A percentile compares a stretch with the other conserved stretches of the same genome.
These are phyloP conservation scores for Pheosia tremula DNA, from an alignment of 2,888 invertebrate species.

Conservation along the genomic window DNA sequence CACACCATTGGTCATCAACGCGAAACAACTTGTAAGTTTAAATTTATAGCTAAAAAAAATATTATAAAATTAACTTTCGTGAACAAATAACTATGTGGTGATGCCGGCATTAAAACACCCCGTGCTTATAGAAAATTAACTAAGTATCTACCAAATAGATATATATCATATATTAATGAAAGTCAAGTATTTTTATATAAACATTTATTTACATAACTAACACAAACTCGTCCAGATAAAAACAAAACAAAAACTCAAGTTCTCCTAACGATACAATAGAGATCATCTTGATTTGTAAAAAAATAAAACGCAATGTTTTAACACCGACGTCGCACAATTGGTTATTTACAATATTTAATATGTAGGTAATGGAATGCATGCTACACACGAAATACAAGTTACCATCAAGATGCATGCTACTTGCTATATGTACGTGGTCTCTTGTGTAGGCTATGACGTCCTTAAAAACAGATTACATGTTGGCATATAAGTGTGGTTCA, in stretches of 20 bases:
- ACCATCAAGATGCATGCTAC: too few relatives aligned
- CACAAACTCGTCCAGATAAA: conserved; percentile 36
- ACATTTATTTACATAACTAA: conserved; percentile 59
- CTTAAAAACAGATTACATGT: too few relatives aligned
- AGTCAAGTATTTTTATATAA: conserved; percentile 39
- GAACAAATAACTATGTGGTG: conserved; percentile 53
- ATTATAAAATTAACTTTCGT: conserved; percentile 9
- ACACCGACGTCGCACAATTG: conserved; percentile 69
- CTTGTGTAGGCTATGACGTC: too few relatives aligned
- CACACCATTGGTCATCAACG: too few relatives aligned
- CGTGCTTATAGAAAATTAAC: conserved; percentile 13
- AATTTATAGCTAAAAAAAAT: not conserved
- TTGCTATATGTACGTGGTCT: too few relatives aligned
- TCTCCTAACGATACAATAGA: conserved; percentile 31
- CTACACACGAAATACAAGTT: too few relatives aligned
- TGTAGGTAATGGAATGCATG: not conserved
- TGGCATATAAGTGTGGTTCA: too few relatives aligned
- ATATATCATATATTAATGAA: conserved; percentile 18
- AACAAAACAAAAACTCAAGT: conserved; percentile 46
- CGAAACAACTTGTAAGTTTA: not conserved
- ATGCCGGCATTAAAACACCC: conserved; percentile 77
- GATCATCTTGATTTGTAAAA: conserved; percentile 30
- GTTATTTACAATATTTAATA: conserved; percentile 13
- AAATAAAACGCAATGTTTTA: conserved; percentile 59
- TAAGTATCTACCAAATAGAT: conserved; percentile 22